These are phyloP conservation scores for Agapostemon virescens DNA, from an alignment of 2,888 invertebrate genomes.

Conservation along the genomic window DNA sequence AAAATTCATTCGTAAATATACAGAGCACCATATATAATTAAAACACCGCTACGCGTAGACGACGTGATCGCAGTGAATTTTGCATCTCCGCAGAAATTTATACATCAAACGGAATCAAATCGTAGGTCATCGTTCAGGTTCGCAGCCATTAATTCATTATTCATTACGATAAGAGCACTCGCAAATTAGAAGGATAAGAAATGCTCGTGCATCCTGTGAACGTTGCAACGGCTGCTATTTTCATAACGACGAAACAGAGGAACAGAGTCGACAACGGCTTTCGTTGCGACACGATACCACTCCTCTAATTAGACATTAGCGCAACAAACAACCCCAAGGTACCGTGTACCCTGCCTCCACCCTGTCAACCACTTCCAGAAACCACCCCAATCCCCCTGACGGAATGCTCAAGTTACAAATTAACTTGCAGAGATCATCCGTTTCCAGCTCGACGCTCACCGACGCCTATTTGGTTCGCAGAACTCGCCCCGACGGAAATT, in stretches of 20 bases:
- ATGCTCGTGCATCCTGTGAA: conserved; percentile 2
- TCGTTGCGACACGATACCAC: conserved; percentile 76
- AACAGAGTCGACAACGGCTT: conserved; percentile 62
- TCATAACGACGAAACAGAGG: conserved; percentile 38
- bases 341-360: conserved; percentile 63
- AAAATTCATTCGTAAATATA: not conserved
- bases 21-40: not conserved
- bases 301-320: conserved; percentile 79
- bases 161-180: not conserved
- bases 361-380: conserved; percentile 62
- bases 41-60: not conserved
- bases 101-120: not conserved
- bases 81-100: not conserved
- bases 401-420: conserved; percentile 79
- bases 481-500: conserved; percentile 54
- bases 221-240: conserved; percentile 50
- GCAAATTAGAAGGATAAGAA: not conserved
- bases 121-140: conserved; percentile 9
- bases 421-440: conserved; percentile 78
- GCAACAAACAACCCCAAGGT: conserved; percentile 78
- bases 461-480: conserved; percentile 48
- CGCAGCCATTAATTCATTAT: conserved; percentile 16
- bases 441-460: conserved; percentile 70
- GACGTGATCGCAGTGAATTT: not conserved
- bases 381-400: conserved; percentile 65